Conservation (phyloP, 2,888 invertebrate species). For the Caenorhabditis plicata region DNA sequence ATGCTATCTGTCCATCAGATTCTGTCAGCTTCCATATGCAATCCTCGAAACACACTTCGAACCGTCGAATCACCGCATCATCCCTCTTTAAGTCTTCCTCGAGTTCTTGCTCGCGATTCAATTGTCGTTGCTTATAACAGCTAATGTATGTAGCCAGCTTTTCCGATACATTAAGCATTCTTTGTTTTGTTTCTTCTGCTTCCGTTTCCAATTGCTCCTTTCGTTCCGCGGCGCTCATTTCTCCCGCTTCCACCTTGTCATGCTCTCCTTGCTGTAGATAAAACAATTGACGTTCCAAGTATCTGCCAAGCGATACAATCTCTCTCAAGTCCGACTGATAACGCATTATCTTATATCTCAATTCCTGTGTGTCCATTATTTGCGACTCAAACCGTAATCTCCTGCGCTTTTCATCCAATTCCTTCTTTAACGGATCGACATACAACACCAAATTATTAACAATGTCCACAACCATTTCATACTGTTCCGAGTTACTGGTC, state of each 20-base stretch:
- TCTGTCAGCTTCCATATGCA: constrained; percentile 97
- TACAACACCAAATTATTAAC: constrained; percentile 94
- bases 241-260: constrained; percentile 24
- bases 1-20: constrained; percentile 93
- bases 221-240: constrained; percentile 59
- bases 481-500: constrained; percentile 67
- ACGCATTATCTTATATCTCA: constrained; percentile 23
- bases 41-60: constrained; percentile 87
- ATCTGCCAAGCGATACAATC: constrained; percentile 78
- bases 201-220: constrained; percentile 40
- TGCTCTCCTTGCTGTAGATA: constrained; percentile 44
- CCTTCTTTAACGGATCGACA: constrained; percentile 89
- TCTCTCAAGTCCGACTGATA: constrained; percentile 66
- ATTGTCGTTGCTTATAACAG: constrained; percentile 68
- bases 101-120: constrained; percentile 35
- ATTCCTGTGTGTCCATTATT: constrained; percentile 20
- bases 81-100: constrained; percentile 14
- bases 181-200: constrained; percentile 67
- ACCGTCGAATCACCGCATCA: constrained; percentile 46
- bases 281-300: constrained; percentile 73
- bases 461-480: constrained; percentile 93
- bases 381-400: constrained; percentile 37
- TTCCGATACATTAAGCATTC: constrained; percentile 83
- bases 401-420: constrained; percentile 71
- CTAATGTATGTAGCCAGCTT: constrained; percentile 90